Evolutionary conservation across 1,140 invertebrate species (phyloP).

Genomic region (Saccostrea echinata): DNA sequence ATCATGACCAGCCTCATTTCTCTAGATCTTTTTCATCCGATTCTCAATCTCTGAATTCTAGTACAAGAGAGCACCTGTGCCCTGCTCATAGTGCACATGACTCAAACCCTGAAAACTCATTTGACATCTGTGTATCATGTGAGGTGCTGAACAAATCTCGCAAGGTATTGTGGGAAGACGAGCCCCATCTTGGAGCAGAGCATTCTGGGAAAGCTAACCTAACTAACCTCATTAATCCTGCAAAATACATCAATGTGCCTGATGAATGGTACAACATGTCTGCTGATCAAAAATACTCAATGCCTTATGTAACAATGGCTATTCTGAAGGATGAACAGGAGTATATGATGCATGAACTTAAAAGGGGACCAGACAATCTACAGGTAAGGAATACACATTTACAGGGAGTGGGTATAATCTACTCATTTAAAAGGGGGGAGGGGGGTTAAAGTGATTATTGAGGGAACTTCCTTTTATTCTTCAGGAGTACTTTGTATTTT

Average conservation of each 20-base stretch:
- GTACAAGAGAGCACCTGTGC: conserved; percentile 24
- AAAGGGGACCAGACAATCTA: conserved; percentile 70
- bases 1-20: conserved; percentile 11
- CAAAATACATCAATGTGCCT: conserved; percentile 74
- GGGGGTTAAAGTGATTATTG: too few relatives aligned
- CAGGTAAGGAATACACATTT: conserved; percentile 62
- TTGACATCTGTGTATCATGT: conserved; percentile 64
- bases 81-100: conserved; percentile 25
- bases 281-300: conserved; percentile 74
- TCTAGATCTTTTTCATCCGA: conserved; percentile 49
- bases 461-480: too few relatives aligned
- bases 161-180: conserved; percentile 68
- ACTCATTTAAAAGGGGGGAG: too few relatives aligned
- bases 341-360: conserved; percentile 72
- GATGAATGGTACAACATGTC: conserved; percentile 76
- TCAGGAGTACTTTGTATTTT: too few relatives aligned
- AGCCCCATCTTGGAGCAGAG: conserved; percentile 53
- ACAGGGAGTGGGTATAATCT: not conserved
- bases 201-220: conserved; percentile 60
- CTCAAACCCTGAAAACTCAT: conserved; percentile 29
- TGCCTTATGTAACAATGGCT: conserved; percentile 72
- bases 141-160: conserved; percentile 64
- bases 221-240: conserved; percentile 67
- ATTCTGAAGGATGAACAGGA: conserved; percentile 75
- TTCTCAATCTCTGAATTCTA: conserved; percentile 34